A percentile compares a stretch with the other conserved stretches of the same genome.
These are phyloP conservation scores for Drosophila prosaltans DNA, from an alignment of 1,140 invertebrate species.

Conservation along the genomic window DNA sequence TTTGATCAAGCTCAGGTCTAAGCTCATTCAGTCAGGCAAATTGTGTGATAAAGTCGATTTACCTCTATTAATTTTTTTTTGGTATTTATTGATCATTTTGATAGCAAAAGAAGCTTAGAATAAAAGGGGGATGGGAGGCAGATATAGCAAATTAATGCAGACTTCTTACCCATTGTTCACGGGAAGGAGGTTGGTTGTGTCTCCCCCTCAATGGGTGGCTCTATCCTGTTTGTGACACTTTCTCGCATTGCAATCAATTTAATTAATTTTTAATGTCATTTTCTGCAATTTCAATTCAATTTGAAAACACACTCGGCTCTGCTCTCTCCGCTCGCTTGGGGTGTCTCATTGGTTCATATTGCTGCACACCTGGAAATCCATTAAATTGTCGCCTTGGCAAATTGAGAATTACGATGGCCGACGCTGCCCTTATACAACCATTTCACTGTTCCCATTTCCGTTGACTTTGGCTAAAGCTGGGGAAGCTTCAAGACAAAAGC, in stretches of 20 bases:
- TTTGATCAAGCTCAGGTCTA: too few species aligned
- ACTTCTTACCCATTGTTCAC: not conserved
- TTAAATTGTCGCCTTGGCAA: slow-evolving; percentile 80
- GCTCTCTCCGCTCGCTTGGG: not conserved
- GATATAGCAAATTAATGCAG: slow-evolving; percentile 39
- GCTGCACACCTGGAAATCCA: slow-evolving; percentile 71
- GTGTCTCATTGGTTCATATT: slow-evolving; percentile 25
- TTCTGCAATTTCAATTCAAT: slow-evolving; percentile 77
- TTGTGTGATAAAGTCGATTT: not conserved
- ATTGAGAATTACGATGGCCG: slow-evolving; percentile 76
- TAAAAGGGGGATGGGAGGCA: not conserved
- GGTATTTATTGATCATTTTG: not conserved
- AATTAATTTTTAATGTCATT: slow-evolving; percentile 81
- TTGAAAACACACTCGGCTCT: slow-evolving; percentile 65
- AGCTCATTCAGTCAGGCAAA: not conserved
- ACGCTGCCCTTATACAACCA: slow-evolving; percentile 37
- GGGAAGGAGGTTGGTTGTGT: too few species aligned
- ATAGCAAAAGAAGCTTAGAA: not conserved
- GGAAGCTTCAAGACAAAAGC: slow-evolving; percentile 71
- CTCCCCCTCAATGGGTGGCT: not conserved
- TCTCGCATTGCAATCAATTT: slow-evolving; percentile 70
- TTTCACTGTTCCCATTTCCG: slow-evolving; percentile 35
- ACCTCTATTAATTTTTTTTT: not conserved
- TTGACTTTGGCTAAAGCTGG: slow-evolving; percentile 51
- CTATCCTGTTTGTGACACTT: slow-evolving; percentile 47